A percentile compares a stretch with the other conserved stretches of the same genome.
phyloP scores from a whole-genome alignment of 2,113 vertebrate species.

The Tragelaphus buxtoni region DNA sequence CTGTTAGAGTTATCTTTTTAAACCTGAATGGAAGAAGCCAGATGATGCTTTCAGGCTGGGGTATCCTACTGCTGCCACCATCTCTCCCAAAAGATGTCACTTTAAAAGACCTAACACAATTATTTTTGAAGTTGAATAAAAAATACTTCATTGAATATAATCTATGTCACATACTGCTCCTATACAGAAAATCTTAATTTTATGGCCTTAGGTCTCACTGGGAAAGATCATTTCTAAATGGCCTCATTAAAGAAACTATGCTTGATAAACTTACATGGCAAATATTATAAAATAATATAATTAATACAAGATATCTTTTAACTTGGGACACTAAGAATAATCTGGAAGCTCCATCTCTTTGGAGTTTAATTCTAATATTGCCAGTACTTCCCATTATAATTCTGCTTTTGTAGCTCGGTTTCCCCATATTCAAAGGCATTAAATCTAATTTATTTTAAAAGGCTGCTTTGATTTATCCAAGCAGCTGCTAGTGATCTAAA shows the following conservation, averaged over 20 bases:
- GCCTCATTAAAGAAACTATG: neutral
- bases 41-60: neutral
- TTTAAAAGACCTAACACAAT: neutral
- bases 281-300: neutral
- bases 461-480: neutral
- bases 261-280: neutral
- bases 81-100: neutral
- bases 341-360: neutral
- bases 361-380: neutral
- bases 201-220: neutral
- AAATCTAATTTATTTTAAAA: slow-evolving; percentile 11
- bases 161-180: neutral
- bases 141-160: neutral
- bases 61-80: neutral
- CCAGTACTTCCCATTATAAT: neutral
- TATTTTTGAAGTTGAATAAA: neutral
- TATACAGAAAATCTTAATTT: neutral
- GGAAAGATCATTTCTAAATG: neutral
- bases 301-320: neutral
- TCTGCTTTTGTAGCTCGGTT: neutral
- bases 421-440: neutral
- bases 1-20: neutral
- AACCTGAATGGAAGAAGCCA: neutral
- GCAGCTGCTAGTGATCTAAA: neutral
- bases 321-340: neutral